Conservation (phyloP, 2,113 vertebrate species). For the Otocyon megalotis region DNA sequence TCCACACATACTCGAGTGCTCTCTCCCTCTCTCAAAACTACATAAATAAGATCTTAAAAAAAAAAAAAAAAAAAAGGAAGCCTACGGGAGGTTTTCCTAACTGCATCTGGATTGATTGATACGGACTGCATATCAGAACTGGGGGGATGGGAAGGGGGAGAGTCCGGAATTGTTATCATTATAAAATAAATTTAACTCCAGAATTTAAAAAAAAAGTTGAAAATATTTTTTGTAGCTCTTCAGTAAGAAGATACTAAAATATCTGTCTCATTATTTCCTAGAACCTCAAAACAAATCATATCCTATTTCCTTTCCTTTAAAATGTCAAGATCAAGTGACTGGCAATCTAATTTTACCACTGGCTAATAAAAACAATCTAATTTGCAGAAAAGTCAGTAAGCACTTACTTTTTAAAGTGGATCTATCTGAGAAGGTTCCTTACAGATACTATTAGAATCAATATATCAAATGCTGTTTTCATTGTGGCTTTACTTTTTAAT, state of each 20-base stretch:
- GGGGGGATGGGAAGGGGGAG: too few species aligned
- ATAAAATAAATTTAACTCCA: not conserved
- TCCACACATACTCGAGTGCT: too few species aligned
- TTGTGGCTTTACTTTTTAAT: not conserved
- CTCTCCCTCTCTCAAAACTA: too few species aligned
- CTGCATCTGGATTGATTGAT: not conserved
- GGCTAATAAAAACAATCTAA: conserved; percentile 28
- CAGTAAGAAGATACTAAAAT: not conserved
- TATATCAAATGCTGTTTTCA: not conserved
- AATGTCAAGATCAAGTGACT: conserved; percentile 52
- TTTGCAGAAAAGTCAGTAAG: not conserved
- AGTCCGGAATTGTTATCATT: not conserved
- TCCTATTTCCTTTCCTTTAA: not conserved
- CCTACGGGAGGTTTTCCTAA: not conserved
- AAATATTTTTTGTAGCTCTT: conserved; percentile 9
- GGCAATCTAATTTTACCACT: conserved; percentile 7
- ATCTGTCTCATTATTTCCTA: not conserved
- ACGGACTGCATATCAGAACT: not conserved
- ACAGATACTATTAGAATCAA: not conserved
- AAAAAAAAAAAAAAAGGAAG: not conserved
- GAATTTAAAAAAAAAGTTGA: not conserved
- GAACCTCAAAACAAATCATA: not conserved
- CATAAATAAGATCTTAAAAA: too few species aligned
- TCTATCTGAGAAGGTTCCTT: not conserved
- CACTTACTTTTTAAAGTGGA: not conserved